Evolutionary conservation across 2,113 vertebrate species (phyloP).

Genomic region (Procapra przewalskii): DNA sequence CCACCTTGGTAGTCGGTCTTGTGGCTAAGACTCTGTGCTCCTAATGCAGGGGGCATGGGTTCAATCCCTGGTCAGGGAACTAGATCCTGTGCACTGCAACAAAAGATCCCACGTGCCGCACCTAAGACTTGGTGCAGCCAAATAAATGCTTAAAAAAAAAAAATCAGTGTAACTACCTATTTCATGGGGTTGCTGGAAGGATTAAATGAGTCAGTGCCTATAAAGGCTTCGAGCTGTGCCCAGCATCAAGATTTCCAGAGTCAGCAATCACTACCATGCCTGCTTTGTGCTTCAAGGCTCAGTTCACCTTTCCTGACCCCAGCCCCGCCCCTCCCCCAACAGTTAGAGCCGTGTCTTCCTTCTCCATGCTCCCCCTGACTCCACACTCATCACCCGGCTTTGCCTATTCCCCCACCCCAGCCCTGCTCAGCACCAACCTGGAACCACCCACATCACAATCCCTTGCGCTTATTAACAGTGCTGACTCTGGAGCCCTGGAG

Average conservation of each 20-base stretch:
- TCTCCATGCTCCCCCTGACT: background rate
- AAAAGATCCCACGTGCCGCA: background rate
- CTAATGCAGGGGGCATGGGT: background rate
- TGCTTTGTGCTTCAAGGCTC: background rate
- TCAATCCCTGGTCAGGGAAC: background rate
- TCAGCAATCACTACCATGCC: background rate
- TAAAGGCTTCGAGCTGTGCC: background rate
- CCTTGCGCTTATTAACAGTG: background rate
- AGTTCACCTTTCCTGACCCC: background rate
- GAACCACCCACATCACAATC: background rate
- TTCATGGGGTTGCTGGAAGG: background rate
- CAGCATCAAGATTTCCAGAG: background rate
- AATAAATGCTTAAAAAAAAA: background rate
- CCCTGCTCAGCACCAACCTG: background rate
- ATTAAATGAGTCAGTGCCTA: background rate
- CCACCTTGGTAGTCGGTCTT: background rate
- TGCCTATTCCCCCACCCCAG: background rate
- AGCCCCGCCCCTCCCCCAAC: too few relatives aligned
- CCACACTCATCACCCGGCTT: background rate
- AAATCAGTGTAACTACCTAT: background rate
- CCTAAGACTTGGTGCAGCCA: background rate
- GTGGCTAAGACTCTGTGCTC: background rate
- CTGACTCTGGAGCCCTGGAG: background rate
- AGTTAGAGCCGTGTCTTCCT: background rate
- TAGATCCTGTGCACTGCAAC: background rate